Base-by-base conservation (phyloP, 2,113 vertebrate genomes). In the Callaeas wilsoni region DNA sequence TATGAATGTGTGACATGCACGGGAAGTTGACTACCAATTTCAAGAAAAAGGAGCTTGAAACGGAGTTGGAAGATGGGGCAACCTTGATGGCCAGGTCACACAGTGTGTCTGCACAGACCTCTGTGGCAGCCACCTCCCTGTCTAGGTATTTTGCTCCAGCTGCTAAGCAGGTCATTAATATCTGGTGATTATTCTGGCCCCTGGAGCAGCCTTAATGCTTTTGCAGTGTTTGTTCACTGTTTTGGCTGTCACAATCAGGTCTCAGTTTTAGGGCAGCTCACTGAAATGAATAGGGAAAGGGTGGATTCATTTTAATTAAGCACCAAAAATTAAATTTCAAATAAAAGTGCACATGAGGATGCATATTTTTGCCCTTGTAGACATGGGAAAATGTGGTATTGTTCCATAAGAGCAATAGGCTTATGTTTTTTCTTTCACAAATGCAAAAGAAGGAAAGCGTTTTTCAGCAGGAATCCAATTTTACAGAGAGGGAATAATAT, bases 401-500 rank as follows among this genome's bases (percentile, higher is more conserved):
- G 21, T 75, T 81, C 52, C 69, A 47, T 26, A 68, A 86, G 14
- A 41, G 26, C 47, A 77, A 56, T 46, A 82, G 15, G 39, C 8
- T n/a, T 76, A 78, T 53, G 32, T 47, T 22, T 57, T 25, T 53
- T 53, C 60, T 68, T 68, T 87, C 47, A 73, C 39, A 70, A 85
- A 87, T 25, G 37, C 46, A 84, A 64, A 82, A 91, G 23, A 23
- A 74, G 44, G 41, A 60, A 89, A 90, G 30, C 2, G 1, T 65
- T 92, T 90, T 90, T 68, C 83, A 60, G 44, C 35, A 88, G 64
- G 59, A 92, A 92, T 75, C 49, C 62, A 89, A 64, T 94, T 94
- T 96, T 95, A 78, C 46, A 65, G 33, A 35, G 41, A 76, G 33
- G 23, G 57, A 95, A 90, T 92, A 84, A 90, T 81, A 84, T 14